These are phyloP conservation scores for Chrysina gloriosa DNA, from an alignment of 2,888 invertebrate genomes.

Conservation along the genomic window DNA sequence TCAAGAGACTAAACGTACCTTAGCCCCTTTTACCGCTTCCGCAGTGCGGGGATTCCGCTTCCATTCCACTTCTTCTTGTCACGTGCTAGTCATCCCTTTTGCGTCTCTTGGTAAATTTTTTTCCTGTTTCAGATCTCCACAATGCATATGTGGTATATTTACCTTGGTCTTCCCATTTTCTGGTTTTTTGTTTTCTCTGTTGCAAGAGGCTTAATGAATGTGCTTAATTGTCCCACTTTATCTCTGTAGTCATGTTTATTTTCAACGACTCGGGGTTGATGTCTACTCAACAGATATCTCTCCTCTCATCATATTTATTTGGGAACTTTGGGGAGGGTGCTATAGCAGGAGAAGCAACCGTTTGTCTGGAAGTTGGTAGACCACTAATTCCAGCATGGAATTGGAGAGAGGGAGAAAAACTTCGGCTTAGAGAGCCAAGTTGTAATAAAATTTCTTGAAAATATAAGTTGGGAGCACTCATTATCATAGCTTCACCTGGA, in stretches of 20 bases:
- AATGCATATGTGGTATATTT: too few relatives aligned
- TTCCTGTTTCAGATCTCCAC: too few relatives aligned
- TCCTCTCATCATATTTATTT: conserved; percentile 69
- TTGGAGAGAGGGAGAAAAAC: conserved; percentile 82
- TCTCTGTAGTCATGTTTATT: conserved; percentile 94
- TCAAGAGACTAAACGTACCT: too few relatives aligned
- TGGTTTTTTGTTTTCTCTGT: too few relatives aligned
- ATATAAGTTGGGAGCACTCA: conserved; percentile 63
- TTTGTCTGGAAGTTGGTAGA: conserved; percentile 66
- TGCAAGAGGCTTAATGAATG: conserved; percentile 92
- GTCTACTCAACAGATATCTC: conserved; percentile 68
- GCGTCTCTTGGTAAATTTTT: too few relatives aligned
- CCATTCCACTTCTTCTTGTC: too few relatives aligned
- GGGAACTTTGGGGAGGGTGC: conserved; percentile 77
- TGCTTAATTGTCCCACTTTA: conserved; percentile 91
- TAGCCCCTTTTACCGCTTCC: too few relatives aligned
- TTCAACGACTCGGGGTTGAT: conserved; percentile 82
- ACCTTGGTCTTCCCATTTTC: too few relatives aligned
- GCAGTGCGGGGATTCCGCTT: too few relatives aligned
- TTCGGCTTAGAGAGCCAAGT: conserved; percentile 81
- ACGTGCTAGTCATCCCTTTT: too few relatives aligned
- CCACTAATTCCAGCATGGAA: conserved; percentile 71
- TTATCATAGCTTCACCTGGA: conserved; percentile 60
- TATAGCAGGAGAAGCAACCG: conserved; percentile 78
- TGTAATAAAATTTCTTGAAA: conserved; percentile 74